Conservation (phyloP, 2,888 invertebrate genomes). For the Cephus spinipes region DNA sequence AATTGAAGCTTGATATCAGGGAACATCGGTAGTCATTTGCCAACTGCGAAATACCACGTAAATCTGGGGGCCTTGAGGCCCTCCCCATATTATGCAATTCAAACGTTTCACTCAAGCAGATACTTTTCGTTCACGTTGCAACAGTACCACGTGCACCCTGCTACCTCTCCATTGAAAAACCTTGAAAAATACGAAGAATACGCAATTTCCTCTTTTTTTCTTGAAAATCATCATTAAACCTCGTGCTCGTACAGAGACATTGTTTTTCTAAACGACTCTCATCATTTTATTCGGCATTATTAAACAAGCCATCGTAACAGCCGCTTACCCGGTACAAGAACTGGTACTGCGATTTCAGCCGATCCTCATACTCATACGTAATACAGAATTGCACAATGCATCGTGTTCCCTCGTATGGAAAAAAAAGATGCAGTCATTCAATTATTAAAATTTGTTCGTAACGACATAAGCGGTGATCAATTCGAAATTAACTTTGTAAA, state of each 20-base stretch:
- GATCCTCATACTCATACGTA: background rate
- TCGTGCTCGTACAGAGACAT: background rate
- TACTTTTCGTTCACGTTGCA: background rate
- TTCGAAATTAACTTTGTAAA: background rate
- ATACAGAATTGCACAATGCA: background rate
- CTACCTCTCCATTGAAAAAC: background rate
- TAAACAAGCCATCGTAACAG: background rate
- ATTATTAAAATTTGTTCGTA: background rate
- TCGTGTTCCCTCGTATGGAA: background rate
- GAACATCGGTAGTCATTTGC: background rate
- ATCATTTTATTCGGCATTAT: background rate
- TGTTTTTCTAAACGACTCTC: background rate
- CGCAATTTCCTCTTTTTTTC: background rate
- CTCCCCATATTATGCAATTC: background rate
- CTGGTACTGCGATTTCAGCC: background rate
- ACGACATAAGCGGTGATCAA: background rate
- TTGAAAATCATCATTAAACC: background rate
- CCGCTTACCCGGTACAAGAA: background rate
- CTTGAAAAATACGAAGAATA: background rate
- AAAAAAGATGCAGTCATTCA: background rate
- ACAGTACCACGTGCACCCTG: background rate
- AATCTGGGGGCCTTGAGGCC: background rate
- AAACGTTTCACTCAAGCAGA: background rate
- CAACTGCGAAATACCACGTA: background rate
- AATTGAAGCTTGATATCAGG: background rate